phyloP scores from a whole-genome alignment of 2,113 vertebrate genomes.

The Mastomys natalensis region DNA sequence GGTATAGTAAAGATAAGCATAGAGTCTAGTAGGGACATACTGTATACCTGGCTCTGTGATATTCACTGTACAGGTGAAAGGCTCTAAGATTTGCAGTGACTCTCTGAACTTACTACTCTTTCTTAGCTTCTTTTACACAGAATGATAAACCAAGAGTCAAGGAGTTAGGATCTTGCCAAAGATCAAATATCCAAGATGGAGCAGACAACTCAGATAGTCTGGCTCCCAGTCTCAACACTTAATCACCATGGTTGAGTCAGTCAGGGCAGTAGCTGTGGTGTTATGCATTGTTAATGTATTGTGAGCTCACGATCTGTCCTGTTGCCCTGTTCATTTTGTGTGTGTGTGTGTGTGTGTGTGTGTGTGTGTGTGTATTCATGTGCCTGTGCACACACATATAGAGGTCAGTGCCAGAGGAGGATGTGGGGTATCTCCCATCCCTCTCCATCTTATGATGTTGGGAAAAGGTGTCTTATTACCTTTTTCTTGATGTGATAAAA shows the following conservation, averaged over 20 bases:
- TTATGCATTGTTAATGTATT: background rate
- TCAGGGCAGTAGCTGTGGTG: background rate
- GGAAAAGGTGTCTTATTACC: background rate
- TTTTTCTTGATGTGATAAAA: background rate
- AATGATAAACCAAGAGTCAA: background rate
- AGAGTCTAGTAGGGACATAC: fast-evolving
- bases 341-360: background rate
- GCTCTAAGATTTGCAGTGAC: background rate
- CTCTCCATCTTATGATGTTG: background rate
- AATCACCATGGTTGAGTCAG: background rate
- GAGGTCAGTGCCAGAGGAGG: background rate
- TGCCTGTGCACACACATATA: no score
- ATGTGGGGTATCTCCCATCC: background rate
- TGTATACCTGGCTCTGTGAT: background rate
- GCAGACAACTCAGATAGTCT: background rate
- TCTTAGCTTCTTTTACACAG: background rate
- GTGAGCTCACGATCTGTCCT: background rate
- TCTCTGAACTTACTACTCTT: background rate
- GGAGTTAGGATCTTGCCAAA: background rate
- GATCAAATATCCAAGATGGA: background rate
- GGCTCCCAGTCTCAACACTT: background rate
- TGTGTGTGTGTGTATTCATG: no score
- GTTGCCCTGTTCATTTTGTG: background rate
- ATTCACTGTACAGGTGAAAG: background rate
- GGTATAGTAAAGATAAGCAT: background rate